Percentiles rank a stretch among this genome's conserved stretches.
These are phyloP conservation scores for Prenolepis imparis DNA, from an alignment of 2,888 invertebrate species.

Conservation along the genomic window DNA sequence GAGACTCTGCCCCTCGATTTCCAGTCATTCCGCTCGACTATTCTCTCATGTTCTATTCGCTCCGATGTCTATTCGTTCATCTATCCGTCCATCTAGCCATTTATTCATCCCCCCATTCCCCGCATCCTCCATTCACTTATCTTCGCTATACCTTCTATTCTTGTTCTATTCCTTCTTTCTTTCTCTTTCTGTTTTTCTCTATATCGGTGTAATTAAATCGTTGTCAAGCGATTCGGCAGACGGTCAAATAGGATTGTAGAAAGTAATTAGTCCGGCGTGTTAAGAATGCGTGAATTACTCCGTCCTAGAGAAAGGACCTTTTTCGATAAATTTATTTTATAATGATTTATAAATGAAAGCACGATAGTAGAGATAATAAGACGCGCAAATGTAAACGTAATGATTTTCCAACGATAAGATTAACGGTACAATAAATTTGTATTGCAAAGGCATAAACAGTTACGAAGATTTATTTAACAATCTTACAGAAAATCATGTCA, in stretches of 20 bases:
- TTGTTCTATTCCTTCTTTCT: constrained; percentile 22
- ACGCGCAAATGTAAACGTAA: neutral
- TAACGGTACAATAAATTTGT: constrained; percentile 13
- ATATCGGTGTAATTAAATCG: constrained; percentile 81
- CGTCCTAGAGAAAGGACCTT: neutral
- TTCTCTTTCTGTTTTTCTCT: constrained; percentile 7
- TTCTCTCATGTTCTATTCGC: constrained; percentile 34
- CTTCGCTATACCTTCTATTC: constrained; percentile 31
- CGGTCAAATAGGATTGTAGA: constrained; percentile 78
- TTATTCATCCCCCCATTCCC: constrained; percentile 59
- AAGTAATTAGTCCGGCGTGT: constrained; percentile 77
- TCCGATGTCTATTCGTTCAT: constrained; percentile 46
- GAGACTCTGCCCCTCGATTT: constrained; percentile 50
- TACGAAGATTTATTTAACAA: neutral
- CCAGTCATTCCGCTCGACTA: constrained; percentile 53
- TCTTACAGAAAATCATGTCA: neutral
- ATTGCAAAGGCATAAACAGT: neutral
- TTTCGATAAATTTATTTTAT: constrained; percentile 22
- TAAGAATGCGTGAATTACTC: constrained; percentile 42
- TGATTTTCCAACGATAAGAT: constrained; percentile 20
- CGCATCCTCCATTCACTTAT: constrained; percentile 33
- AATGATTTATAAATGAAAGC: constrained; percentile 7
- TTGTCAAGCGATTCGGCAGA: constrained; percentile 81
- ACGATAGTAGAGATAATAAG: neutral
- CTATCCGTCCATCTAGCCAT: constrained; percentile 69